Conservation (phyloP, 2,113 vertebrate species). For the Actinemys pallida region DNA sequence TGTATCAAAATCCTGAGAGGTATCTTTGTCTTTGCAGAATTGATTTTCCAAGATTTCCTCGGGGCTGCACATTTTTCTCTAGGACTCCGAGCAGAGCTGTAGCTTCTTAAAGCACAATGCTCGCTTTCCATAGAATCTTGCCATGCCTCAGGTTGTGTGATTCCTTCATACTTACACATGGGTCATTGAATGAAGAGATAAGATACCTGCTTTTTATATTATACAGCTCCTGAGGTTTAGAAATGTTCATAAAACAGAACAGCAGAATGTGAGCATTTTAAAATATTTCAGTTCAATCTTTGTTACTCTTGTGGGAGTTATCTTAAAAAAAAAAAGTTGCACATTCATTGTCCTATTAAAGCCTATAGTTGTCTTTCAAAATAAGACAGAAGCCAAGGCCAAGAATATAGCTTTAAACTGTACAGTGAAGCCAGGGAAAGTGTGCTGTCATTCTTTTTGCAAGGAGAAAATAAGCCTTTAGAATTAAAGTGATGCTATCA, state of each 20-base stretch:
- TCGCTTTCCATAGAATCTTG: not conserved
- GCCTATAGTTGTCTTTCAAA: not conserved
- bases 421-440: not conserved
- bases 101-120: not conserved
- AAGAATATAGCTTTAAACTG: not conserved
- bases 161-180: not conserved
- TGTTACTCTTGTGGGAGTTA: not conserved
- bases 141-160: not conserved
- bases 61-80: not conserved
- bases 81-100: not conserved
- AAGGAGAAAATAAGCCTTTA: constrained; percentile 15
- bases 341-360: not conserved
- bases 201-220: not conserved
- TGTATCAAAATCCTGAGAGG: not conserved
- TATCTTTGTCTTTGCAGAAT: not conserved
- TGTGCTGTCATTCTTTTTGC: not conserved
- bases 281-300: not conserved
- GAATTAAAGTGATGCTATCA: not conserved
- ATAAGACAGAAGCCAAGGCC: not conserved
- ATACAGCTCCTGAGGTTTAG: not conserved
- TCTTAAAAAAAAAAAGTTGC: not conserved
- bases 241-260: not conserved
- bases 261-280: not conserved
- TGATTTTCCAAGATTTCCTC: not conserved
- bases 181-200: not conserved